Evolutionary conservation across 2,113 vertebrate species (phyloP).

Genomic region (Camarhynchus parvulus): DNA sequence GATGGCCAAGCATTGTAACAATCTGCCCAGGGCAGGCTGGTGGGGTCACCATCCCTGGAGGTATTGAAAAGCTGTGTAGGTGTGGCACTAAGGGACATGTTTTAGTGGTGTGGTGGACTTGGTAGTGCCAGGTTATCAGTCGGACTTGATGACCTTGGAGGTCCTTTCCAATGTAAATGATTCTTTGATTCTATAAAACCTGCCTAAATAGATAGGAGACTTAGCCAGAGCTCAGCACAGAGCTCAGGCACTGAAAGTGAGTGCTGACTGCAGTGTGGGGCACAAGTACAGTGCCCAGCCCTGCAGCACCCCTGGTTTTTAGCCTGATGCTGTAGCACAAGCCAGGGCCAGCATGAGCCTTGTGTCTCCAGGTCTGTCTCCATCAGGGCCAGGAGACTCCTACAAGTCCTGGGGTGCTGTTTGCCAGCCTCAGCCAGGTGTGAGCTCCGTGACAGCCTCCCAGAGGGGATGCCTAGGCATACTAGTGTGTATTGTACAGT

Average conservation of each 20-base stretch:
- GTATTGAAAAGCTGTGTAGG: background rate
- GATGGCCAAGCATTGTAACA: background rate
- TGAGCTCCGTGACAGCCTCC: accelerated
- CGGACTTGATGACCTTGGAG: background rate
- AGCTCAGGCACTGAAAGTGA: accelerated
- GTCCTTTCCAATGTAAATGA: background rate
- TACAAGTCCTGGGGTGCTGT: accelerated
- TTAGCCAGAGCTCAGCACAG: background rate
- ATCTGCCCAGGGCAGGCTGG: background rate
- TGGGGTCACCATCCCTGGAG: background rate
- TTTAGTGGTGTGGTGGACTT: background rate
- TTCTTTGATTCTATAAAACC: background rate
- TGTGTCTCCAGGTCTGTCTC: background rate
- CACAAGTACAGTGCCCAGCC: accelerated
- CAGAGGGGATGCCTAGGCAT: accelerated
- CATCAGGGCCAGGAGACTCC: background rate
- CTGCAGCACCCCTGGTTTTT: background rate
- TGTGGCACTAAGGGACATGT: background rate
- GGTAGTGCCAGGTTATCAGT: background rate
- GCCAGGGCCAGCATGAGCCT: background rate
- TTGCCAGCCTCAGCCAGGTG: background rate
- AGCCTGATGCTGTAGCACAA: background rate
- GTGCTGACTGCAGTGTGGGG: too few species aligned
- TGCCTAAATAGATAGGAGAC: background rate
- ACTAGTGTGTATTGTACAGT: accelerated